These are phyloP conservation scores for Caloenas nicobarica DNA, from an alignment of 2,113 vertebrate species.

Conservation along the genomic window DNA sequence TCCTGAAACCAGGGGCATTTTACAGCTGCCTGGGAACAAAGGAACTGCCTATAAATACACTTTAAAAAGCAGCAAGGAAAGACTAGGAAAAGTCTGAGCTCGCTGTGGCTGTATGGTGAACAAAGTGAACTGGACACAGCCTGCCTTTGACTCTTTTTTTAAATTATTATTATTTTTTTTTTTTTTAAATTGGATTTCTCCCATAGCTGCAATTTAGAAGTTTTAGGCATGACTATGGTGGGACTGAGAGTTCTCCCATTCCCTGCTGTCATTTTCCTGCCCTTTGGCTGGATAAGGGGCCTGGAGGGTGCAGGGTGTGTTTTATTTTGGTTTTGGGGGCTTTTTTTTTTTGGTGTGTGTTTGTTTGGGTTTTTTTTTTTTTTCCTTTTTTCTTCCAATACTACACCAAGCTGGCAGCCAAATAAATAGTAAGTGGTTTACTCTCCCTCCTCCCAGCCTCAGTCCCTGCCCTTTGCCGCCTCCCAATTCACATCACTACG, in stretches of 20 bases:
- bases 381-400: background rate
- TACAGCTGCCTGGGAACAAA: background rate
- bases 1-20: background rate
- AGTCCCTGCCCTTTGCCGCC: background rate
- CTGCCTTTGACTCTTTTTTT: background rate
- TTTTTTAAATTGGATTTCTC: background rate
- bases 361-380: background rate
- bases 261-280: background rate
- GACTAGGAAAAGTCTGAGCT: background rate
- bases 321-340: background rate
- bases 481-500: accelerated
- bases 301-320: accelerated
- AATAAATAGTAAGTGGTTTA: background rate
- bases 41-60: background rate
- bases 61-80: background rate
- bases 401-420: background rate
- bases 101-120: background rate
- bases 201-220: background rate
- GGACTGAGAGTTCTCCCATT: background rate
- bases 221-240: background rate
- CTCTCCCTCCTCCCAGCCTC: background rate
- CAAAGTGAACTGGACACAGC: background rate
- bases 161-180: background rate
- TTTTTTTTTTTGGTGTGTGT: no score
- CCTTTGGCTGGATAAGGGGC: background rate